A percentile compares a stretch with the other conserved stretches of the same genome.
phyloP scores from a whole-genome alignment of 2,797 vertebrate species.

The Trachurus trachurus region DNA sequence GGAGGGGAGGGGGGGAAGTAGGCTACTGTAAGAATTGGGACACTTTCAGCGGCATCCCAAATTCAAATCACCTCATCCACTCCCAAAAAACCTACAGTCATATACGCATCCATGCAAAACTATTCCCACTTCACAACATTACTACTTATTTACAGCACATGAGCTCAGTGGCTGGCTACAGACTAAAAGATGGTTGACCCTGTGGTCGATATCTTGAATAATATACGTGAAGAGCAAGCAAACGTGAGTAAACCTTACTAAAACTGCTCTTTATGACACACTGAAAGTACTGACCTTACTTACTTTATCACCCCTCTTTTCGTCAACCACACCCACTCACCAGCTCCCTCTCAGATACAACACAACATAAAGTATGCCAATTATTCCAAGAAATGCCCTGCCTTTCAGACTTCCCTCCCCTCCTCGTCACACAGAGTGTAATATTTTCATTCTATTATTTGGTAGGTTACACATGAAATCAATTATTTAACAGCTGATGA shows the following conservation, averaged over 20 bases:
- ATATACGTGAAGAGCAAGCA: neutral
- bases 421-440: neutral
- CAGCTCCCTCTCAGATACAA: slow-evolving; percentile 16
- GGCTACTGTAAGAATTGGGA: slow-evolving; percentile 42
- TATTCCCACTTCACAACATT: slow-evolving; percentile 2
- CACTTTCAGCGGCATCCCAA: slow-evolving; percentile 37
- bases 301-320: slow-evolving; percentile 13
- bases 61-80: slow-evolving; percentile 21
- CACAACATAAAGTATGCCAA: neutral
- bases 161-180: neutral
- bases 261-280: neutral
- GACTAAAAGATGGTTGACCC: slow-evolving; percentile 2
- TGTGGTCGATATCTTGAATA: neutral
- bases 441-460: neutral
- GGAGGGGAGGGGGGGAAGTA: slow-evolving; percentile 1
- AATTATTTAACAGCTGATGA: neutral
- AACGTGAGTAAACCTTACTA: neutral
- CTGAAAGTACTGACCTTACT: neutral
- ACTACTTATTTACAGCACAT: neutral
- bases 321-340: slow-evolving; percentile 22
- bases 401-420: neutral
- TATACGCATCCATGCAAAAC: neutral
- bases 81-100: neutral
- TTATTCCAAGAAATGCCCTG: slow-evolving; percentile 1
- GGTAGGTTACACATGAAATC: neutral